These are phyloP conservation scores for Dendronephthya gigantea DNA, from an alignment of 64 coral and sea anemone genomes.

Conservation along the genomic window DNA sequence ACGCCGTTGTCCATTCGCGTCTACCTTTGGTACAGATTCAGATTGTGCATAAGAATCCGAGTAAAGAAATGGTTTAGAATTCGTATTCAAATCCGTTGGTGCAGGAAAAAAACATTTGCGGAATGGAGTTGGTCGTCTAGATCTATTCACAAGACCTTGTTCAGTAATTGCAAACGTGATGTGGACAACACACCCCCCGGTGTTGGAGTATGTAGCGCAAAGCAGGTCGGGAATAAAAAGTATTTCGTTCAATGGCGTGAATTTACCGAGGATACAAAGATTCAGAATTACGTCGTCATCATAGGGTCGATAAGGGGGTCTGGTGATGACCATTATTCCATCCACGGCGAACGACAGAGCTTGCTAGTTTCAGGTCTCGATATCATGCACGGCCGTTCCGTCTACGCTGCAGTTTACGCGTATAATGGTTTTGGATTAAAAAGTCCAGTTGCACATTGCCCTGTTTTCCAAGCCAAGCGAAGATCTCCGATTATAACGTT, in stretches of 20 bases:
- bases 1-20: slow-evolving; percentile 80
- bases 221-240: slow-evolving; percentile 52
- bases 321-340: slow-evolving; percentile 73
- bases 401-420: slow-evolving; percentile 59
- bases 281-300: slow-evolving; percentile 62
- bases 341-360: slow-evolving; percentile 49
- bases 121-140: slow-evolving; percentile 95
- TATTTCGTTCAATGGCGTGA: slow-evolving; percentile 90
- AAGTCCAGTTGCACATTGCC: slow-evolving; percentile 56
- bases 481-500: slow-evolving; percentile 58
- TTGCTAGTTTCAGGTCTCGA: slow-evolving; percentile 44
- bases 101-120: slow-evolving; percentile 74
- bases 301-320: slow-evolving; percentile 74
- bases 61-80: slow-evolving; percentile 49
- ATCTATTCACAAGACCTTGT: slow-evolving; percentile 58
- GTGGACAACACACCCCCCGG: slow-evolving; percentile 63
- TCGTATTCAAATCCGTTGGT: slow-evolving; percentile 73
- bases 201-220: slow-evolving; percentile 59
- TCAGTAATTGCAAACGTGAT: slow-evolving; percentile 61
- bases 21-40: slow-evolving; percentile 88
- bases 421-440: slow-evolving; percentile 74
- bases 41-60: slow-evolving; percentile 60
- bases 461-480: slow-evolving; percentile 52
- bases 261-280: slow-evolving; percentile 63
- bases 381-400: slow-evolving; percentile 80